phyloP scores from a whole-genome alignment of 2,888 invertebrate genomes.

The Dyspetes luteomarginatus region DNA sequence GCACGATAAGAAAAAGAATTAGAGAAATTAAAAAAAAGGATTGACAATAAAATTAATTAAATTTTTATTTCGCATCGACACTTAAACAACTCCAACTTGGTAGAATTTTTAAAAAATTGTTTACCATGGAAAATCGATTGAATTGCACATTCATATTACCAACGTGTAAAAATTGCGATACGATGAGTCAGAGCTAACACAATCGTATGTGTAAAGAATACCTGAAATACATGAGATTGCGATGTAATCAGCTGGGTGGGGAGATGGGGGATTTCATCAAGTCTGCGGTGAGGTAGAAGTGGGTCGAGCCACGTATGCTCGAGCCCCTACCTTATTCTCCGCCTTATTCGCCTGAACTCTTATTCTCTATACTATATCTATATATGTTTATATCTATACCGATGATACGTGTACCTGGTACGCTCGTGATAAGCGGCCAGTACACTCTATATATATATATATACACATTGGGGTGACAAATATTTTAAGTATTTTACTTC shows the following conservation, averaged over 20 bases:
- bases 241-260: constrained; percentile 28
- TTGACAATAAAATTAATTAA: no score
- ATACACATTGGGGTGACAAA: not conserved
- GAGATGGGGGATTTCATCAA: constrained; percentile 41
- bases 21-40: not conserved
- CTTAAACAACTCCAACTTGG: not conserved
- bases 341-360: not conserved
- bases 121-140: not conserved
- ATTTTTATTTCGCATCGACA: no score
- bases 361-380: constrained; percentile 31
- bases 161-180: no score
- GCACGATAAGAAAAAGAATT: not conserved
- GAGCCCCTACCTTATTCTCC: constrained; percentile 35
- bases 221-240: constrained; percentile 1
- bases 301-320: constrained; percentile 79
- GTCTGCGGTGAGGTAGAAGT: constrained; percentile 68
- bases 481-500: no score
- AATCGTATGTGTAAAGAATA: constrained; percentile 37
- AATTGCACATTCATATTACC: no score
- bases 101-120: constrained; percentile 20
- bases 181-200: constrained; percentile 43
- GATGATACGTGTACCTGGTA: not conserved
- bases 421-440: not conserved
- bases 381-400: not conserved
- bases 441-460: not conserved